A percentile compares a stretch with the other conserved stretches of the same genome.
Conservation (phyloP, 2,888 invertebrate genomes). For the Mythimna loreyi region DNA sequence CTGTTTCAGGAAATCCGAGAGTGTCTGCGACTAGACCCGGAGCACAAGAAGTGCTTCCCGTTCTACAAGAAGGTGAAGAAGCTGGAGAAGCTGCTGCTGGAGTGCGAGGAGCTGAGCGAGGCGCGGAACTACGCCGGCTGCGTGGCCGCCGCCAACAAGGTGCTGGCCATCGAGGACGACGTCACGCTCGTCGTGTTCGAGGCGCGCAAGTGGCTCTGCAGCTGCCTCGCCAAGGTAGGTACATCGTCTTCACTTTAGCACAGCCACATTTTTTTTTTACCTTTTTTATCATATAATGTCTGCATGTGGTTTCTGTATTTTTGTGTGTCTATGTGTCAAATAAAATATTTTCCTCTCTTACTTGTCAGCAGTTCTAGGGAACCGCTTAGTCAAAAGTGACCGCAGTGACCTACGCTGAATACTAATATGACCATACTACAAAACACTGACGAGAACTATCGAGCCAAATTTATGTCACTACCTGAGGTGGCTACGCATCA, state of each 20-base stretch:
- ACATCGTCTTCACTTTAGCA: not conserved
- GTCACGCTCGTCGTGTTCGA: constrained; percentile 93
- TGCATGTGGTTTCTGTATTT: too few species aligned
- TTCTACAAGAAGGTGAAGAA: constrained; percentile 99
- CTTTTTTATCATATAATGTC: too few species aligned
- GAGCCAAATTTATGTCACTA: too few species aligned
- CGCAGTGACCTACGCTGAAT: too few species aligned
- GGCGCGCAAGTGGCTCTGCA: constrained; percentile 95
- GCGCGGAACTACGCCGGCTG: constrained; percentile 93
- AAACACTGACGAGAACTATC: too few species aligned
- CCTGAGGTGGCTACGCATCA: too few species aligned
- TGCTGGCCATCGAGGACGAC: constrained; percentile 93
- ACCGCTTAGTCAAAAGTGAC: too few species aligned
- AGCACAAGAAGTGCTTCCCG: constrained; percentile 98
- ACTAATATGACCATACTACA: too few species aligned
- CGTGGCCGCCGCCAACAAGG: constrained; percentile 92
- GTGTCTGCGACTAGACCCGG: constrained; percentile 99
- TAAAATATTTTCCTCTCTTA: too few species aligned
- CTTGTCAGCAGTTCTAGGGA: too few species aligned
- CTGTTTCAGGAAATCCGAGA: constrained; percentile 96
- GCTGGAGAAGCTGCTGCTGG: constrained; percentile 94
- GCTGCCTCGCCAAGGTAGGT: constrained; percentile 90
- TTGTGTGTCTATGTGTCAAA: too few species aligned
- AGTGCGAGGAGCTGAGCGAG: constrained; percentile 92
- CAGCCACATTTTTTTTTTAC: too few species aligned